phyloP scores from a whole-genome alignment of 2,888 invertebrate genomes.

The Pimpla rufipes region DNA sequence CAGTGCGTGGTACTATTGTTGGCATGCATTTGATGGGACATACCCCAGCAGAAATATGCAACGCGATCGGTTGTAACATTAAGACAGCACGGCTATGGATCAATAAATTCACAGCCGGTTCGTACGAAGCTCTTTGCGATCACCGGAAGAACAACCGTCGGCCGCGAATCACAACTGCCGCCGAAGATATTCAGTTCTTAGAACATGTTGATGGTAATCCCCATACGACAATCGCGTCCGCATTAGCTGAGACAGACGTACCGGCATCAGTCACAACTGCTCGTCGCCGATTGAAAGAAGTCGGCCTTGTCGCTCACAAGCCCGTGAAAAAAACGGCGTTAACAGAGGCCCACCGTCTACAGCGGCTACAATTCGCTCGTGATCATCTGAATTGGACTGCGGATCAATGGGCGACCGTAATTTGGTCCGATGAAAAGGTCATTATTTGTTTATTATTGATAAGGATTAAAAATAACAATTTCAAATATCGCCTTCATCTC shows the following conservation, averaged over 20 bases:
- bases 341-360: neutral
- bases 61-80: neutral
- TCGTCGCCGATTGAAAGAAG: neutral
- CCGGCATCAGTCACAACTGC: slow-evolving; percentile 5
- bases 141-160: slow-evolving; percentile 11
- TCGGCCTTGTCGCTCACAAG: slow-evolving; percentile 5
- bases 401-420: neutral
- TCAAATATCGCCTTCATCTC: neutral
- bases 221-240: neutral
- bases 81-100: slow-evolving; percentile 11
- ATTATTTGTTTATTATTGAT: neutral
- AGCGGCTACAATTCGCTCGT: slow-evolving; percentile 5
- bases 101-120: neutral
- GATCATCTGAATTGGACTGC: slow-evolving; percentile 13
- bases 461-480: neutral
- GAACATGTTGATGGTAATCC: neutral
- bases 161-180: slow-evolving; percentile 2
- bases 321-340: slow-evolving; percentile 1
- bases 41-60: neutral
- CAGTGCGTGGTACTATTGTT: neutral
- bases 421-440: slow-evolving; percentile 25
- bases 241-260: neutral
- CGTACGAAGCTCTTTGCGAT: neutral
- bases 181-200: neutral
- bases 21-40: neutral